Conservation (phyloP, 2,888 invertebrate species). For the Coelopa pilipes region DNA sequence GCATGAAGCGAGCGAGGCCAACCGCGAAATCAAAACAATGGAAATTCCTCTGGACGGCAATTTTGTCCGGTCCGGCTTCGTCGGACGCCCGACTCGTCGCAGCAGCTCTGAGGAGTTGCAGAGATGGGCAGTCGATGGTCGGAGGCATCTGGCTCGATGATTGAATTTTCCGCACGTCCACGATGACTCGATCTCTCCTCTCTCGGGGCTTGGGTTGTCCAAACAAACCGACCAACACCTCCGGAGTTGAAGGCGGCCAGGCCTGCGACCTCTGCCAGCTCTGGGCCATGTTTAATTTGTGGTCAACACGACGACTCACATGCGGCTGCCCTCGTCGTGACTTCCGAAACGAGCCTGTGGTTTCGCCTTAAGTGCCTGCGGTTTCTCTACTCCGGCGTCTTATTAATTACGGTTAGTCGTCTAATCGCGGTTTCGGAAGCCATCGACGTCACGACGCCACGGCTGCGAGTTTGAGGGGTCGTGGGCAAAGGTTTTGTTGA, state of each 20-base stretch:
- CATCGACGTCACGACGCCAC: too few species aligned
- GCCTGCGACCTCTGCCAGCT: not conserved
- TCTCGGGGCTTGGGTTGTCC: too few species aligned
- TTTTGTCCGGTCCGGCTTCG: not conserved
- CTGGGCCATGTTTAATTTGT: not conserved
- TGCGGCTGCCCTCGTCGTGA: not conserved
- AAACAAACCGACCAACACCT: too few species aligned
- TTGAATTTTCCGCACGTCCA: too few species aligned
- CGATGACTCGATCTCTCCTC: too few species aligned
- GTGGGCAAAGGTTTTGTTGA: too few species aligned
- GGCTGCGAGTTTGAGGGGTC: too few species aligned
- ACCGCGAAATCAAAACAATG: slow-evolving; percentile 7
- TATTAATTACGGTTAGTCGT: too few species aligned
- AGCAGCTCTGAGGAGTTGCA: not conserved
- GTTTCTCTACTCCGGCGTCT: not conserved
- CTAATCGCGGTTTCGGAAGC: too few species aligned
- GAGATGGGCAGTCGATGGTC: not conserved
- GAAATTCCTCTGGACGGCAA: not conserved
- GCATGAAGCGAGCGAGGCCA: not conserved
- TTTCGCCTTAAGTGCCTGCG: not conserved
- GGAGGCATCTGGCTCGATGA: not conserved
- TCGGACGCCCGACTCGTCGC: too few species aligned
- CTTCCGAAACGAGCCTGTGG: not conserved
- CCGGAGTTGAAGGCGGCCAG: too few species aligned
- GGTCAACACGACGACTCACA: not conserved